Conservation (phyloP, 2,888 invertebrate genomes). For the Drosophila quasianomalipes region DNA sequence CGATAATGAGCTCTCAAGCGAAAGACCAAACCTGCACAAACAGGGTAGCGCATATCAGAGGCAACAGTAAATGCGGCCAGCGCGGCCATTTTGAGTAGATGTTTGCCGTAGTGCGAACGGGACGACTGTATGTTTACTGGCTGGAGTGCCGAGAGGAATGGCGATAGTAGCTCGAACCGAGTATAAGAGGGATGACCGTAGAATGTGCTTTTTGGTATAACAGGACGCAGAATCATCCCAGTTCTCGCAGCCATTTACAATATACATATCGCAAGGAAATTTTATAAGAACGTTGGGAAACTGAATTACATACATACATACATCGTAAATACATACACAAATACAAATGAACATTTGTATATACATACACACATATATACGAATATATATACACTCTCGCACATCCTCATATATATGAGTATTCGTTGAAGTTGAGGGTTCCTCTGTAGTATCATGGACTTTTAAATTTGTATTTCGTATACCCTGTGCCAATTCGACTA, state of each 20-base stretch:
- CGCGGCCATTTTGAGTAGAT: conserved; percentile 62
- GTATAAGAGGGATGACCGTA: conserved; percentile 26
- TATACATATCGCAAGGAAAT: conserved; percentile 47
- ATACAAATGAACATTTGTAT: conserved; percentile 2
- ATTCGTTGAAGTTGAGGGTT: background rate
- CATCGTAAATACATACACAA: background rate
- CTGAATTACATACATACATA: conserved; percentile 23
- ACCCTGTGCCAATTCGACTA: background rate
- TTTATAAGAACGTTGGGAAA: conserved; percentile 48
- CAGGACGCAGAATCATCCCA: conserved; percentile 58
- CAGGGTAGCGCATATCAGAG: conserved; percentile 58
- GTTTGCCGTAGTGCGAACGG: conserved; percentile 23
- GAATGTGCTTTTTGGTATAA: conserved; percentile 10
- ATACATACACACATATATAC: conserved; percentile 5
- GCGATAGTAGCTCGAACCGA: conserved; percentile 19
- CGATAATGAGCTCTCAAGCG: conserved; percentile 84
- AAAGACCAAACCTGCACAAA: conserved; percentile 69
- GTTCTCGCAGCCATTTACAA: conserved; percentile 52
- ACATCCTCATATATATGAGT: background rate
- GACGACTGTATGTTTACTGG: conserved; percentile 12
- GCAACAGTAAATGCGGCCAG: conserved; percentile 32
- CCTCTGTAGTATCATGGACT: background rate
- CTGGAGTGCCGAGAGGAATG: conserved; percentile 4
- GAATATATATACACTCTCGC: background rate
- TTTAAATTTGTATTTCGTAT: conserved; percentile 6